Conservation (phyloP, 2,888 invertebrate species). For the Megalurothrips usitatus region DNA sequence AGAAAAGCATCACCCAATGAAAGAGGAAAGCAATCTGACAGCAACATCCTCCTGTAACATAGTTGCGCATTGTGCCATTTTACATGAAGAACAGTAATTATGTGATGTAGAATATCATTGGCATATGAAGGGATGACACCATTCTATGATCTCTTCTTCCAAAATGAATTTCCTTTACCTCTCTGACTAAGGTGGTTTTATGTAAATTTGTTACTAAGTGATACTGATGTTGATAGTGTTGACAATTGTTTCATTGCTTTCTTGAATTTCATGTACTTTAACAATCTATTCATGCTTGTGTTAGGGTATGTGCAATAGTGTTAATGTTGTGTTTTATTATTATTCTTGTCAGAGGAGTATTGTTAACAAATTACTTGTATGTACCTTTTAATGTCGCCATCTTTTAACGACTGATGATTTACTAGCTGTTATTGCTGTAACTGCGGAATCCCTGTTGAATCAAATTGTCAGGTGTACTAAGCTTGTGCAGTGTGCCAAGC, state of each 20-base stretch:
- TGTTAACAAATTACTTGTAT: not conserved
- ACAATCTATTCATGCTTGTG: not conserved
- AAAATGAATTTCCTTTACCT: not conserved
- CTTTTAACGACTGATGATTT: not conserved
- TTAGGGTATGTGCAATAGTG: not conserved
- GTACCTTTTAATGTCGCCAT: conserved; percentile 3
- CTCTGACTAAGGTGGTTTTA: not conserved
- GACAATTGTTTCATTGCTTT: not conserved
- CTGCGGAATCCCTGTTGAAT: not conserved
- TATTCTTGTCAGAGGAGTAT: not conserved
- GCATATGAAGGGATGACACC: not conserved
- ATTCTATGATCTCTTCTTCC: not conserved
- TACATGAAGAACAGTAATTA: not conserved
- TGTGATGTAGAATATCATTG: not conserved
- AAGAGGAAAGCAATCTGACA: not conserved
- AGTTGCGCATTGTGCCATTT: not conserved
- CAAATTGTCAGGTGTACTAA: not conserved
- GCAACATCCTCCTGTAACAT: not conserved
- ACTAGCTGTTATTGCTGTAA: not conserved
- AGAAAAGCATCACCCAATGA: not conserved
- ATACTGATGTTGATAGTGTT: not conserved
- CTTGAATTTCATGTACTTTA: not conserved
- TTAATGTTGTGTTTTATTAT: not conserved
- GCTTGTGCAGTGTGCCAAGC: not conserved
- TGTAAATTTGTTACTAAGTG: conserved; percentile 5